phyloP scores from a whole-genome alignment of 1,140 invertebrate species.

The Bombus waltoni region DNA sequence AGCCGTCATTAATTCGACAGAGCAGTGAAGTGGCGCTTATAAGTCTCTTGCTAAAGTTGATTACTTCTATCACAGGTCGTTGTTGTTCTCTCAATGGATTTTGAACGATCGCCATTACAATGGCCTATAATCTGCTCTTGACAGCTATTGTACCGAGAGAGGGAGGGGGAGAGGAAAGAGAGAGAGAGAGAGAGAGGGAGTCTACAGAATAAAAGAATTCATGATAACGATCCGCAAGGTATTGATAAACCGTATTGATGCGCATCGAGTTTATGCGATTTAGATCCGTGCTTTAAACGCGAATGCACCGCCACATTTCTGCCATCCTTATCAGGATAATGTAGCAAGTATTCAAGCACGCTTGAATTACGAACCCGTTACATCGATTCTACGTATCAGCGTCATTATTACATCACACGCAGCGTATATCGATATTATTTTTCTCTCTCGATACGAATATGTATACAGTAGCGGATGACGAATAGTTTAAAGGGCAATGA shows the following conservation, averaged over 20 bases:
- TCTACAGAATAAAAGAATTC: constrained; percentile 29
- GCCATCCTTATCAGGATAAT: constrained; percentile 8
- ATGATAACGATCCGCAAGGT: constrained; percentile 12
- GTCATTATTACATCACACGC: neutral
- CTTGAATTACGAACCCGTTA: neutral
- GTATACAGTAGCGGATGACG: too few relatives aligned
- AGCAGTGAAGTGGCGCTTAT: constrained; percentile 37
- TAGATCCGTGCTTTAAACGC: neutral
- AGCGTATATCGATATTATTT: too few relatives aligned
- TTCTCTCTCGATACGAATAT: too few relatives aligned
- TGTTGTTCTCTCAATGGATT: constrained; percentile 39
- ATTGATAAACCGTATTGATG: constrained; percentile 39
- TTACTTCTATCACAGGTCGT: constrained; percentile 32
- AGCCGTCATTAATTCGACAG: constrained; percentile 41
- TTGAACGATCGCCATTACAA: constrained; percentile 51
- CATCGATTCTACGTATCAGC: neutral
- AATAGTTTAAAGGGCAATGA: too few relatives aligned
- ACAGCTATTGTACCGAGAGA: constrained; percentile 48
- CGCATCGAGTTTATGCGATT: constrained; percentile 25
- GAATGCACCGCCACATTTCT: neutral
- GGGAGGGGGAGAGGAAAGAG: neutral
- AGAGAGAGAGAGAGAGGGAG: neutral
- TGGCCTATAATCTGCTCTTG: constrained; percentile 60
- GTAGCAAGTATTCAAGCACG: neutral
- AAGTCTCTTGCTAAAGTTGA: constrained; percentile 50